Conservation (phyloP, 2,113 vertebrate genomes). For the Larimichthys polyactis region DNA sequence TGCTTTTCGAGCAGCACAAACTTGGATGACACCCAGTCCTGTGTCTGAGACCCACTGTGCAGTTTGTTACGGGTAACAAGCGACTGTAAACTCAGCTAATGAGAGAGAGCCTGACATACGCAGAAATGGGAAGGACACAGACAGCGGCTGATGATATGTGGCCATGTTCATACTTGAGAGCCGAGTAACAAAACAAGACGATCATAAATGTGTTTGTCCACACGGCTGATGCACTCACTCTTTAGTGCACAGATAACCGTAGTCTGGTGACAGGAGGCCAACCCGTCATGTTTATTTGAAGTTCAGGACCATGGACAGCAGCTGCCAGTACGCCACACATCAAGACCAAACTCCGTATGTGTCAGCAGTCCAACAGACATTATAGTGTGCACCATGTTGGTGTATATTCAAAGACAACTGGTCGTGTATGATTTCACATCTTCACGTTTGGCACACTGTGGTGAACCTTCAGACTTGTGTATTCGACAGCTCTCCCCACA, state of each 20-base stretch:
- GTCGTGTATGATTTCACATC: no score
- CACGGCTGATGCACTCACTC: background rate
- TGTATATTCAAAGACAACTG: no score
- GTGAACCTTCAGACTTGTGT: no score
- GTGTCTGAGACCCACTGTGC: background rate
- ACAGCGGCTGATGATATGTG: background rate
- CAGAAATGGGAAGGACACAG: background rate
- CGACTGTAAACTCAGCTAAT: background rate
- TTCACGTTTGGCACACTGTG: no score
- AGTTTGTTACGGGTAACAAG: background rate
- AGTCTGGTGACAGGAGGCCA: background rate
- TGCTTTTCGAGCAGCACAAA: no score
- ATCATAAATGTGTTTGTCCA: background rate
- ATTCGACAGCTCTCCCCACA: no score
- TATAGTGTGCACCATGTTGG: no score
- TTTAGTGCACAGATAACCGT: background rate
- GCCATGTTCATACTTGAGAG: background rate
- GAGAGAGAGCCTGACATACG: background rate
- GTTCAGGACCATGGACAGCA: conserved; percentile 51
- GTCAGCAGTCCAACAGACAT: no score
- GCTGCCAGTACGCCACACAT: background rate
- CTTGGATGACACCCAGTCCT: background rate
- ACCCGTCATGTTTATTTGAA: background rate
- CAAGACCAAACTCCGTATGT: background rate
- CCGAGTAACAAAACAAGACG: background rate